phyloP scores from a whole-genome alignment of 92 coral and sea anemone species.

The Zoanthus sansibaricus region DNA sequence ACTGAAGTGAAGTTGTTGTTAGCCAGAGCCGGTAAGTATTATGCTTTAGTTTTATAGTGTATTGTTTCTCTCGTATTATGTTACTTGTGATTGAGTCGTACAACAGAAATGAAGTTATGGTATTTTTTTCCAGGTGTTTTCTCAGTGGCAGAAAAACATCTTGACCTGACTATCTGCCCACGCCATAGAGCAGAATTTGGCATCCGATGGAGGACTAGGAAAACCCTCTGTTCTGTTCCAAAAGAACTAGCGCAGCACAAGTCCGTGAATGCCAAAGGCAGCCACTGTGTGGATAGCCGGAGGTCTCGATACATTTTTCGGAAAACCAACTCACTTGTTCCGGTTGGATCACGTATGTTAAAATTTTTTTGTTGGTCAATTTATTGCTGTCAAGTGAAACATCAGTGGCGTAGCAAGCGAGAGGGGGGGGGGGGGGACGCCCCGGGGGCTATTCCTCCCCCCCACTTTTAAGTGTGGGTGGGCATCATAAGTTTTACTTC shows the following conservation, averaged over 20 bases:
- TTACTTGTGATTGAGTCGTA: slow-evolving; percentile 37
- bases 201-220: slow-evolving; percentile 56
- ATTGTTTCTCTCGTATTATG: slow-evolving; percentile 33
- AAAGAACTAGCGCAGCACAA: slow-evolving; percentile 33
- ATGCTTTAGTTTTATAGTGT: slow-evolving; percentile 37
- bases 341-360: slow-evolving; percentile 36
- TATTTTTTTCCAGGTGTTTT: slow-evolving; percentile 34
- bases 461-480: no score
- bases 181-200: slow-evolving; percentile 45
- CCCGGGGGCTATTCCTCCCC: no score
- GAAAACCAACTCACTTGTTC: slow-evolving; percentile 44
- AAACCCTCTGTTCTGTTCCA: slow-evolving; percentile 47
- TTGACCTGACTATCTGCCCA: slow-evolving; percentile 42
- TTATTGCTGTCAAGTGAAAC: no score
- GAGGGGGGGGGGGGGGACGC: no score
- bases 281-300: slow-evolving; percentile 52
- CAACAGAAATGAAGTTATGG: slow-evolving; percentile 40
- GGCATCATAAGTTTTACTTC: no score
- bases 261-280: slow-evolving; percentile 43
- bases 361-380: background rate
- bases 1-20: slow-evolving; percentile 1
- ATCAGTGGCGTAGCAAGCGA: no score
- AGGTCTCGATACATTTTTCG: slow-evolving; percentile 30
- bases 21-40: slow-evolving; percentile 22
- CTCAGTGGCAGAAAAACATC: slow-evolving; percentile 21